Base-by-base conservation (phyloP, 53 echinoderm and acorn worm species). In the Echinometra lucunter region DNA sequence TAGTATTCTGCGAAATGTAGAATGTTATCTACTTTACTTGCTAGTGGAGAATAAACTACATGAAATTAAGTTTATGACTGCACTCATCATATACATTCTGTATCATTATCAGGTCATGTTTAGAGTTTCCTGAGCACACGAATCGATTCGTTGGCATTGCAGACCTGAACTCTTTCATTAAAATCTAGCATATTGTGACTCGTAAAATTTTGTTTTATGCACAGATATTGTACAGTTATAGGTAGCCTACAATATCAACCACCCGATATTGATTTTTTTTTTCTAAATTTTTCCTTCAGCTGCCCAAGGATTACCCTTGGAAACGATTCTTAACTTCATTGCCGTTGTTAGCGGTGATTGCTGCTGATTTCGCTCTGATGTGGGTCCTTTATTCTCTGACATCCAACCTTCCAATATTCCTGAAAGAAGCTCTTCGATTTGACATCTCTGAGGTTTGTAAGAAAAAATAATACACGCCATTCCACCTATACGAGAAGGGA, bases 341-440 rank as follows among this genome's bases (percentile, higher is more conserved):
- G 16, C 45, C 45, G 18, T 30, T 92, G 44, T 53, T 92, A 17
- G 93, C 93, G 25, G 72, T 93, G 37, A 23, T 53, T 37, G 27
- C 10, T 21, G 57, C 53, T 17, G 93, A 93, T 45, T 93, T 93
- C 27, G 78, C 53, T 21, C 32, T 93, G 10, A 93, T 37, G 49
- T 93, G 93, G 93, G 56, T 80, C 42, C 35, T 93, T 32, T 93
- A 93, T 82, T 32, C 57, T 25, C 19, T 80, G 12, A 93, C 58
- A 37, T 58, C 93, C 10, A 93, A 93, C 81, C 57, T 93, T 9
- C 93, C 93, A 30, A 75, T 93, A 34, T 93, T 53, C 58, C 42
- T 93, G 18, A 93, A 57, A 55, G 93, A 93, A 37, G 93, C 81
- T 57, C 81, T 93, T 12, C 44, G 81, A 75, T 93, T 93, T 57